Evolutionary conservation across 2,888 invertebrate genomes (phyloP), one percentile per base, ranked within the genome.

Genomic region (Deilephila elpenor): DNA sequence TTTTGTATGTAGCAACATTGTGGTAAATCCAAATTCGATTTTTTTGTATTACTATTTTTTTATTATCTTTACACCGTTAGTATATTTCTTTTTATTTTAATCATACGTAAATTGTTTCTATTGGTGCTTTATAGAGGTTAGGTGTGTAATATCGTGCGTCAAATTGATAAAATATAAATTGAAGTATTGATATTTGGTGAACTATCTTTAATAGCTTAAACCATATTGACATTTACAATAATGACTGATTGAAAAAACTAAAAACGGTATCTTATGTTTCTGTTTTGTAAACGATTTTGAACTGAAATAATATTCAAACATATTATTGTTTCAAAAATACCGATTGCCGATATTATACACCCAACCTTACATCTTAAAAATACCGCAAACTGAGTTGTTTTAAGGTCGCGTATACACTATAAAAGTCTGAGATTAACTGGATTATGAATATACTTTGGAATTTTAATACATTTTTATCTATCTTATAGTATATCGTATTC

Each of bases 1-100:
- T 75, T 82, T 80, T 71, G 29, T 64, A 67, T 51, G 14, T 67
- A 5, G 20, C 20, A 37, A n/a, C 37, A 37, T 44, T 60, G 60
- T 60, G 25, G 25, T 56, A n/a, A 56, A n/a, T 56, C n/a, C 5
- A 56, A 56, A 56, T 56, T 56, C 56, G 14, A 5, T 56, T 56
- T n/a, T 56, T 56, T n/a, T 56, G 32, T 32, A 32, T 32, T 56
- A 56, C n/a, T 56, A 60, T 60, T 60, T 60, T 25, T 60, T 25
- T 60, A n/a, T 20, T 20, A 7, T 25, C 20, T 60, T 4, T 60
- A 60, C 29, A 25, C 14, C 8, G 1, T 60, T 60, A 60, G 11
- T 60, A 5, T 37, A 37, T n/a, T 44, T 64, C 3, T 61, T 34
- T 62, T 62, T 8, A 37, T 32, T n/a, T 34, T n/a, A 44, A 20